phyloP scores from a whole-genome alignment of 2,113 vertebrate species.

The Paedocypris sp. region DNA sequence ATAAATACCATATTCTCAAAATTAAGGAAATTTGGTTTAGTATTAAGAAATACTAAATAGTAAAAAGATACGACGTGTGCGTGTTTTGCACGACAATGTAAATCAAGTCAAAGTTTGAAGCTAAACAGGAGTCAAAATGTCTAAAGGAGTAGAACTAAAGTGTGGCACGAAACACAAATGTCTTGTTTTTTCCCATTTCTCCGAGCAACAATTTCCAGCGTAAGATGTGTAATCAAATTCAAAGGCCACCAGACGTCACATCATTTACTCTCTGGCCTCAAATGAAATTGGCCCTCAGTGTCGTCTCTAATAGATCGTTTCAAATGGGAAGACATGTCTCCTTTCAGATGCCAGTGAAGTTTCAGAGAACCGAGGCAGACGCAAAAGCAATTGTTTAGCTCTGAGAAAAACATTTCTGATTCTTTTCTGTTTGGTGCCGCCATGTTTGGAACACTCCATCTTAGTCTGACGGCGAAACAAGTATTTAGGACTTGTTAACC shows the following conservation, averaged over 20 bases:
- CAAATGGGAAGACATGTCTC: slow-evolving; percentile 14
- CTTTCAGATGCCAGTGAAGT: slow-evolving; percentile 14
- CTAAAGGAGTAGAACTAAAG: too few relatives aligned
- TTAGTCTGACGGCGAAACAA: not conserved
- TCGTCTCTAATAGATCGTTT: slow-evolving; percentile 31
- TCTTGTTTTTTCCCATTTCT: not conserved
- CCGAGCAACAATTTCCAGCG: slow-evolving; percentile 9
- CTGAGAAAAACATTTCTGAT: slow-evolving; percentile 1
- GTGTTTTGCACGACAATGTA: too few relatives aligned
- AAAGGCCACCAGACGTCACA: slow-evolving; percentile 22
- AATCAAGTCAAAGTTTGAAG: too few relatives aligned
- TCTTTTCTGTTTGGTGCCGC: slow-evolving; percentile 18
- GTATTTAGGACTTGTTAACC: not conserved
- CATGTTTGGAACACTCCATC: not conserved
- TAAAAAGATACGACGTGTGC: too few relatives aligned
- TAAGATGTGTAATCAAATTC: slow-evolving; percentile 26
- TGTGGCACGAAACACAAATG: not conserved
- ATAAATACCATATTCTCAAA: too few relatives aligned
- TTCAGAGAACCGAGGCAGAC: slow-evolving; percentile 4
- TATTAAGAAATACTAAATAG: too few relatives aligned
- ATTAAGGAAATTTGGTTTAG: too few relatives aligned
- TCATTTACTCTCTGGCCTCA: slow-evolving; percentile 24
- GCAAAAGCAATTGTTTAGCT: slow-evolving; percentile 20
- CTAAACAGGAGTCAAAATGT: too few relatives aligned
- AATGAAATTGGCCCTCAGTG: slow-evolving; percentile 25